These are phyloP conservation scores for Crotalus horridus DNA, from an alignment of 2,113 vertebrate species.

Conservation along the genomic window DNA sequence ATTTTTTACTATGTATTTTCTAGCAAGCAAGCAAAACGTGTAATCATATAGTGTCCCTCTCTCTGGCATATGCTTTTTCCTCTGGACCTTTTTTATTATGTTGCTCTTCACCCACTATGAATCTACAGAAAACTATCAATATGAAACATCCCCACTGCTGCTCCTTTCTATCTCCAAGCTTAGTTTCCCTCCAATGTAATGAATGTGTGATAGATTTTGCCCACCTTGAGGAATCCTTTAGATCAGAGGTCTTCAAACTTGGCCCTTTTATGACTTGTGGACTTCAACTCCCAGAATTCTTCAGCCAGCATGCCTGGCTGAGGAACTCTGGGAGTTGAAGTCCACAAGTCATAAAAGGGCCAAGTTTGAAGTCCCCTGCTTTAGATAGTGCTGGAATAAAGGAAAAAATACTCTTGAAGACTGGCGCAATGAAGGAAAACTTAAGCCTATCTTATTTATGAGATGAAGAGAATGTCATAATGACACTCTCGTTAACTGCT, in stretches of 20 bases:
- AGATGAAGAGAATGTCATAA: background rate
- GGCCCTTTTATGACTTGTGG: too few relatives aligned
- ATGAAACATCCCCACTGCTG: background rate
- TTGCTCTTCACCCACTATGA: background rate
- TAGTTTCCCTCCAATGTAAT: background rate
- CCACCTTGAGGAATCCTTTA: background rate
- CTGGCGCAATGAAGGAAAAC: background rate
- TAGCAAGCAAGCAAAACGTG: background rate
- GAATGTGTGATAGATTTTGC: background rate
- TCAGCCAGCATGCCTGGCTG: too few relatives aligned
- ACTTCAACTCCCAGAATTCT: too few relatives aligned
- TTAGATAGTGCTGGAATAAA: background rate
- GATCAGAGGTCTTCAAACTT: too few relatives aligned
- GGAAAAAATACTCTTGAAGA: background rate
- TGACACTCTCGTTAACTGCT: background rate
- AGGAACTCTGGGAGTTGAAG: too few relatives aligned
- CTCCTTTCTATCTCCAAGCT: background rate
- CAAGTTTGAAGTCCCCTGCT: too few relatives aligned
- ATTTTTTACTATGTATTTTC: background rate
- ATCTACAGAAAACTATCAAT: background rate
- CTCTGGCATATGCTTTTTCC: background rate
- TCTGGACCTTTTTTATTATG: background rate
- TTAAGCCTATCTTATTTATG: background rate
- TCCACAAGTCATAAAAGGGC: too few relatives aligned
- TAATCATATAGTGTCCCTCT: background rate